Evolutionary conservation across 2,113 vertebrate genomes (phyloP).

Genomic region (Albula glossodonta): DNA sequence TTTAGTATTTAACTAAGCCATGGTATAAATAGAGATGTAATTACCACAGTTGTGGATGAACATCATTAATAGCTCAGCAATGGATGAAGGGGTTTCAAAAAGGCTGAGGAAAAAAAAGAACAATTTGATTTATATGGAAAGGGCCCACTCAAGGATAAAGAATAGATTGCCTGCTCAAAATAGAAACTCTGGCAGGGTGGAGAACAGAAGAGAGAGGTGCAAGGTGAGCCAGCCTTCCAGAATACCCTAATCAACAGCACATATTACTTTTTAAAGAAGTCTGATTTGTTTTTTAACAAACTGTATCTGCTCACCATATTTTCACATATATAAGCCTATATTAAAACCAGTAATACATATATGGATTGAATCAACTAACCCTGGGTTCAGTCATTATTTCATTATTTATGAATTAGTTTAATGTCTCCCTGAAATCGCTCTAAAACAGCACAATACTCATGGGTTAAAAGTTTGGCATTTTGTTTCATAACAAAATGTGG

Average conservation of each 20-base stretch:
- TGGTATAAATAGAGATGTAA: background rate
- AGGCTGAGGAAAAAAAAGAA: background rate
- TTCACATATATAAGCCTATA: background rate
- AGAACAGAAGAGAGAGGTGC: background rate
- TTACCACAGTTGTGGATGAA: background rate
- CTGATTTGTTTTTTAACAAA: background rate
- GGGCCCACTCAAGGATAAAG: slow-evolving; percentile 11
- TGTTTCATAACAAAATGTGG: too few relatives aligned
- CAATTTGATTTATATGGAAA: background rate
- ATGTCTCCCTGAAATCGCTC: too few relatives aligned
- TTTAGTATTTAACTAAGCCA: background rate
- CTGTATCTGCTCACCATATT: background rate
- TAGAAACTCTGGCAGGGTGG: background rate
- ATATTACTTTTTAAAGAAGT: background rate
- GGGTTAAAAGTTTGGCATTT: too few relatives aligned
- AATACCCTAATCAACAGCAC: background rate
- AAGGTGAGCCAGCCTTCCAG: background rate
- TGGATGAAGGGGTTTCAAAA: background rate
- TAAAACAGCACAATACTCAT: too few relatives aligned
- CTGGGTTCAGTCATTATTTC: too few relatives aligned
- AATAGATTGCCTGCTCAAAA: background rate
- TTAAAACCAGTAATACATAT: too few relatives aligned
- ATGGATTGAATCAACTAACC: too few relatives aligned
- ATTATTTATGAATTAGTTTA: too few relatives aligned
- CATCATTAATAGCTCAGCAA: background rate